These are phyloP conservation scores for Elysia crispata DNA, from an alignment of 2,888 invertebrate species.

Conservation along the genomic window DNA sequence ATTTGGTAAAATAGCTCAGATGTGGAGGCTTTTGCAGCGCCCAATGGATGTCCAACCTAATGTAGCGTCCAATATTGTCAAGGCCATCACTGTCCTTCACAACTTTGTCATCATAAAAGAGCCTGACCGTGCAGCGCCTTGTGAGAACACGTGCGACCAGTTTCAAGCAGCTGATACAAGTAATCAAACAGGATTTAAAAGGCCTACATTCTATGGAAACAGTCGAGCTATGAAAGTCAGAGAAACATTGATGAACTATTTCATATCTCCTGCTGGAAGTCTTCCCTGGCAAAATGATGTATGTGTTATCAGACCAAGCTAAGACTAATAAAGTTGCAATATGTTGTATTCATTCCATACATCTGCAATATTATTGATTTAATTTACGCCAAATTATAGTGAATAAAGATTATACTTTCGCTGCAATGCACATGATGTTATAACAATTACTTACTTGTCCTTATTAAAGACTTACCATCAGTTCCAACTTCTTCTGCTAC, in stretches of 20 bases:
- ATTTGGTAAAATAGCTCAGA: slow-evolving; percentile 30
- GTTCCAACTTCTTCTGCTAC: slow-evolving; percentile 15
- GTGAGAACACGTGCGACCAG: neutral
- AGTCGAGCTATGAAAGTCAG: no score
- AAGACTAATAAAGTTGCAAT: neutral
- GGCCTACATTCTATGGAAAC: slow-evolving; percentile 5
- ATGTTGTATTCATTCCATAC: no score
- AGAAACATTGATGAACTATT: slow-evolving; percentile 14
- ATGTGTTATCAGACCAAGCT: neutral
- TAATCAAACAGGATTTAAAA: neutral
- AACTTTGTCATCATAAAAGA: slow-evolving; percentile 23
- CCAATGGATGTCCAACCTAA: slow-evolving; percentile 22
- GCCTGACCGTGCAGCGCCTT: neutral
- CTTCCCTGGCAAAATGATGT: slow-evolving; percentile 4
- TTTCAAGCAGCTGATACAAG: no score
- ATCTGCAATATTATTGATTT: no score
- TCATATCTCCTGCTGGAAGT: slow-evolving; percentile 9
- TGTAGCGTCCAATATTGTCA: neutral
- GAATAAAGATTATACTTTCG: no score
- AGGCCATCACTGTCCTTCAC: no score
- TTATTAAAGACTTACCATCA: neutral
- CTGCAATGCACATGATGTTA: no score
- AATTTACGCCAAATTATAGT: no score
- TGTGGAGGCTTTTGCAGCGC: slow-evolving; percentile 1
- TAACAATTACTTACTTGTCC: neutral